Evolutionary conservation across 2,113 vertebrate species (phyloP), one percentile per base, ranked within the genome.

Genomic region (Oxyruncus cristatus): DNA sequence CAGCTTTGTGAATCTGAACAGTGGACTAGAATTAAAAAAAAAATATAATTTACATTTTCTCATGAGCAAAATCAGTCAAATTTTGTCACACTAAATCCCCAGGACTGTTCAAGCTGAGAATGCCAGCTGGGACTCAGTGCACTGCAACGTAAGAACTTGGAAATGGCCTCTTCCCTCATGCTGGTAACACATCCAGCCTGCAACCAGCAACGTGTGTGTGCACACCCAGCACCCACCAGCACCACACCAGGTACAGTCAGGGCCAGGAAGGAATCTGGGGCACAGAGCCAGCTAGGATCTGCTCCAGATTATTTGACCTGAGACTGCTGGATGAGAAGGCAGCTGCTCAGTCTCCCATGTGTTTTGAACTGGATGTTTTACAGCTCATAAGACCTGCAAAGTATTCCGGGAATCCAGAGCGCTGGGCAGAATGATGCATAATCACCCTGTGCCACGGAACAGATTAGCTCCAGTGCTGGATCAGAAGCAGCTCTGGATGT

Each of bases 391-490:
- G 70, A 94, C 56, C 85, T 72, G 85, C 15, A 37, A 95, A 85
- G 58, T 65, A 96, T 89, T 79, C 74, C 7, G 0, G 56, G 96
- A 95, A 96, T 94, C 74, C 1, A 1, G 74, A 81, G 66, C 52
- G 2, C 89, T 67, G 87, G 85, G 88, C 42, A 89, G 85, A 20
- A 56, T 35, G 81, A 85, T 85, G 88, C 52, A 56, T 37, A 75
- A 88, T 23, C 74, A 79, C 24, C 44, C 8, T 47, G 32, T 75
- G 87, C 65, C 87, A 89, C 30, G 8, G 78, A 71, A 42, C 39
- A 93, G 85, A 92, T 76, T 16, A 89, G 66, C 88, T 79, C 78
- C 93, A 92, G 90, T 3, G 66, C 74, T 95, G 85, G 77, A 93
- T 27, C 85, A 78, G 44, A 78, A 61, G 81, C 62, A 68, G 55